Conservation (phyloP, 2,888 invertebrate genomes). For the Apotomis betuletana region DNA sequence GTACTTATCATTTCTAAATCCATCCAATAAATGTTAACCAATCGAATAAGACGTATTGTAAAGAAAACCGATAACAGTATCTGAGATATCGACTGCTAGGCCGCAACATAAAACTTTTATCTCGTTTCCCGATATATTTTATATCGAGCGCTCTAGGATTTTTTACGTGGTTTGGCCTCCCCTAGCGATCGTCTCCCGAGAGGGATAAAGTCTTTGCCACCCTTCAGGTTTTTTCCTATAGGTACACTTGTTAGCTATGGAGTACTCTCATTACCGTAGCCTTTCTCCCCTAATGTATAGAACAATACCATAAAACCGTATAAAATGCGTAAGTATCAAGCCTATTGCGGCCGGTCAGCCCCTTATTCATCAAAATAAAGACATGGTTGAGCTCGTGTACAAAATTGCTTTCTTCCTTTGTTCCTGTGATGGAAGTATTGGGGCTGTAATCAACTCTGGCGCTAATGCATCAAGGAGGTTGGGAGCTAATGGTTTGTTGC, state of each 20-base stretch:
- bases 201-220: conserved; percentile 59
- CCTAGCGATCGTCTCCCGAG: conserved; percentile 50
- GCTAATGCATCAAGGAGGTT: conserved; percentile 52
- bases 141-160: conserved; percentile 17
- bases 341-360: conserved; percentile 38
- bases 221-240: conserved; percentile 63
- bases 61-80: conserved; percentile 33
- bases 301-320: conserved; percentile 60
- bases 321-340: conserved; percentile 42
- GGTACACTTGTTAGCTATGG: conserved; percentile 50
- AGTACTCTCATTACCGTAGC: conserved; percentile 69
- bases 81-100: conserved; percentile 18
- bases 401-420: conserved; percentile 61
- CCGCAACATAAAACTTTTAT: conserved; percentile 34
- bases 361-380: conserved; percentile 43
- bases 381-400: conserved; percentile 50
- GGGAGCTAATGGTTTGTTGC: conserved; percentile 58
- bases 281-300: conserved; percentile 64
- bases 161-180: conserved; percentile 47
- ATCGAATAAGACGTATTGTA: conserved; percentile 10
- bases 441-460: conserved; percentile 56
- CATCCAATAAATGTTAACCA: conserved; percentile 1
- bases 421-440: conserved; percentile 55
- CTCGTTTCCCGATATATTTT: conserved; percentile 29
- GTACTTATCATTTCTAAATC: background rate